A percentile compares a stretch with the other conserved stretches of the same genome.
Evolutionary conservation across 2,797 vertebrate genomes (phyloP).

Genomic region (Pachyuromys duprasi): DNA sequence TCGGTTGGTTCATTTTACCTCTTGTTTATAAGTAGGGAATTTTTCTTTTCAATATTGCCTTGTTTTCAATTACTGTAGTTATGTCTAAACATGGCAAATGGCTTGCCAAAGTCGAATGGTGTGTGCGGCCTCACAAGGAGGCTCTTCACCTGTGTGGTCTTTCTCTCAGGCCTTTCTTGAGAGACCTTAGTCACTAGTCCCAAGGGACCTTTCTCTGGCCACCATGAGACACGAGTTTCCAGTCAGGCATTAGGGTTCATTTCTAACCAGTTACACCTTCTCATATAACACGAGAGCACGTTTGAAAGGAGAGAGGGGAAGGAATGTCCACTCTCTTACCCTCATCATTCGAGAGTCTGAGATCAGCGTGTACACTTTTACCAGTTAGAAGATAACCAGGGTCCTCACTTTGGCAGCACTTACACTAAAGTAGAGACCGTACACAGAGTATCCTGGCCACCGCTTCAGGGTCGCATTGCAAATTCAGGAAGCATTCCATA

Average conservation of each 20-base stretch:
- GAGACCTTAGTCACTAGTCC: not conserved
- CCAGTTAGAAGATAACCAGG: not conserved
- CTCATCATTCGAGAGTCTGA: not conserved
- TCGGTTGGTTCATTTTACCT: not conserved
- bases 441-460: not conserved
- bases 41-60: not conserved
- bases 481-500: not conserved
- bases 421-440: not conserved
- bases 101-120: not conserved
- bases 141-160: not conserved
- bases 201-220: not conserved
- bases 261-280: not conserved
- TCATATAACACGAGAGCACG: not conserved
- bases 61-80: not conserved
- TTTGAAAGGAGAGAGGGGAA: not conserved
- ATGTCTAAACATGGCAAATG: not conserved
- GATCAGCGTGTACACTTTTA: not conserved
- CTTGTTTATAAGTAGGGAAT: not conserved
- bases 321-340: not conserved
- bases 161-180: constrained; percentile 46
- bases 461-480: not conserved
- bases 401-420: not conserved
- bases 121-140: not conserved
- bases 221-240: not conserved
- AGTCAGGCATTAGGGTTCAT: not conserved